These are phyloP conservation scores for Oppia nitens DNA, from an alignment of 1,140 invertebrate genomes.

Conservation along the genomic window DNA sequence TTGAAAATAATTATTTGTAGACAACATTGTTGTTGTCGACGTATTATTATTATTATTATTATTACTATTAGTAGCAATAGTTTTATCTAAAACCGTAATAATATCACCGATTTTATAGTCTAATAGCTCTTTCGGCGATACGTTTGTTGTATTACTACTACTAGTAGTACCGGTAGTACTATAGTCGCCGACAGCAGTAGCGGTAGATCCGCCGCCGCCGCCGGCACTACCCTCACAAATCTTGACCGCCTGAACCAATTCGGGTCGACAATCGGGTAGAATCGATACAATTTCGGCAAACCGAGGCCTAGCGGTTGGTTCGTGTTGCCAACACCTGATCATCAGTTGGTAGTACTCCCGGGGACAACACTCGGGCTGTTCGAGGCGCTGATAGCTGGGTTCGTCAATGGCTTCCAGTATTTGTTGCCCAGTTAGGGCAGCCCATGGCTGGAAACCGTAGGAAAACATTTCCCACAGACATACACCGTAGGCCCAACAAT, in stretches of 20 bases:
- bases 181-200: no score
- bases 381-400: constrained; percentile 62
- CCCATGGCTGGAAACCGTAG: constrained; percentile 94
- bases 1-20: no score
- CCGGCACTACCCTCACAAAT: no score
- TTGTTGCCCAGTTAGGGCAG: constrained; percentile 77
- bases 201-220: no score
- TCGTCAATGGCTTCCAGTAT: constrained; percentile 90
- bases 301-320: constrained; percentile 67
- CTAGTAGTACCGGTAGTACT: constrained; percentile 22
- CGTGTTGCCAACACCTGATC: constrained; percentile 51
- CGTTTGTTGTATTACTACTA: constrained; percentile 27
- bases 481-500: constrained; percentile 94
- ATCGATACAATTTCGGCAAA: constrained; percentile 66
- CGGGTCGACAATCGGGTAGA: constrained; percentile 48
- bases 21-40: no score
- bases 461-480: constrained; percentile 99
- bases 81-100: constrained; percentile 83
- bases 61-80: neutral
- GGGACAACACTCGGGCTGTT: constrained; percentile 86
- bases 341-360: constrained; percentile 80
- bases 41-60: no score
- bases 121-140: constrained; percentile 46
- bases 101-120: constrained; percentile 71
- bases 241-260: constrained; percentile 38